These are phyloP conservation scores for Amphimallon solstitiale DNA, from an alignment of 2,888 invertebrate species.

Conservation along the genomic window DNA sequence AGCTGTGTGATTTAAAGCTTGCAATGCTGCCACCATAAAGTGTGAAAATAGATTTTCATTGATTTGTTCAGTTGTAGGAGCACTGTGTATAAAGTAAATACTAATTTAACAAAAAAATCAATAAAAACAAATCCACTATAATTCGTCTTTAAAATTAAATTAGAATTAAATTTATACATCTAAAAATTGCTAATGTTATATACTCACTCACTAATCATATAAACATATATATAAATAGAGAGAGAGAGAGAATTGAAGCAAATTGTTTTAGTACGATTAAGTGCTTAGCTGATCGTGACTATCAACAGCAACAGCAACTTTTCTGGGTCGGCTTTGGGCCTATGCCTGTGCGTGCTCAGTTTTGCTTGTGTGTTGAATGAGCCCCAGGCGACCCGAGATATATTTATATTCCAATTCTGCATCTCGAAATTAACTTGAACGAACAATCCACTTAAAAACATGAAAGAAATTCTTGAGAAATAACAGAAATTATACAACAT, in stretches of 20 bases:
- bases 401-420: slow-evolving; percentile 52
- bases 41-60: too few relatives aligned
- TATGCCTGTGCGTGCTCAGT: slow-evolving; percentile 17
- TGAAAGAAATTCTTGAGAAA: slow-evolving; percentile 39
- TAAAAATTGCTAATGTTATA: too few relatives aligned
- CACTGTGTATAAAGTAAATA: too few relatives aligned
- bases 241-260: slow-evolving; percentile 47
- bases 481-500: slow-evolving; percentile 28
- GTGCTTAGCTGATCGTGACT: slow-evolving; percentile 55
- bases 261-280: slow-evolving; percentile 55
- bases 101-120: too few relatives aligned
- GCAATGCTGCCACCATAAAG: too few relatives aligned
- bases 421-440: slow-evolving; percentile 35
- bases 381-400: slow-evolving; percentile 51
- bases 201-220: too few relatives aligned
- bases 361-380: slow-evolving; percentile 43
- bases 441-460: slow-evolving; percentile 40
- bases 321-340: slow-evolving; percentile 13
- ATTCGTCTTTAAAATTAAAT: too few relatives aligned
- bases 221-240: too few relatives aligned
- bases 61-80: too few relatives aligned
- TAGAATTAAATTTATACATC: too few relatives aligned
- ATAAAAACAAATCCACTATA: too few relatives aligned
- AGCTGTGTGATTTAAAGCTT: too few relatives aligned
- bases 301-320: slow-evolving; percentile 31